Conservation (phyloP, 2,113 vertebrate genomes). For the Nothocercus nigrocapillus region DNA sequence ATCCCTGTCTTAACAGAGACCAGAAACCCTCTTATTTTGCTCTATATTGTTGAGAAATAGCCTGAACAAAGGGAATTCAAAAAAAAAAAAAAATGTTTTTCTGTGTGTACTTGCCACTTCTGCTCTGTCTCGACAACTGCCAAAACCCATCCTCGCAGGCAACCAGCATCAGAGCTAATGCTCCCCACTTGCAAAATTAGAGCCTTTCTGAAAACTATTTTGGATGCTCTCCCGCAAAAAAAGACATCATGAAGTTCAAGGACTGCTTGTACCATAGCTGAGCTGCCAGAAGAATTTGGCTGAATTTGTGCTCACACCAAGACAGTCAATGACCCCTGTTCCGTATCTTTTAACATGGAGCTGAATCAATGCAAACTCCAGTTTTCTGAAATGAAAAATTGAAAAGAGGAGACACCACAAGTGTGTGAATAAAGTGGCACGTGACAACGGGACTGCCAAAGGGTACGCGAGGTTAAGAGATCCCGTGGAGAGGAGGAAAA, state of each 20-base stretch:
- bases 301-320: neutral
- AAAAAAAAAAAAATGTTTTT: neutral
- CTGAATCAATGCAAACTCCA: neutral
- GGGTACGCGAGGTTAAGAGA: neutral
- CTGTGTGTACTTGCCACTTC: neutral
- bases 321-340: neutral
- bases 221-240: neutral
- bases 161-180: neutral
- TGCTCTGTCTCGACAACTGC: neutral
- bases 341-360: neutral
- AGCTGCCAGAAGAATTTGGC: slow-evolving; percentile 25
- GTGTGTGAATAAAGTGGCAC: neutral
- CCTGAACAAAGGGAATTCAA: neutral
- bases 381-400: neutral
- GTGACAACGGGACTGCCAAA: neutral
- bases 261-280: neutral
- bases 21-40: neutral
- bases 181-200: neutral
- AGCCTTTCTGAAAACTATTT: neutral
- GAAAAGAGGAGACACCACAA: neutral
- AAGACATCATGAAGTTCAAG: slow-evolving; percentile 1
- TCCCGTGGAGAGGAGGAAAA: neutral
- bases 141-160: neutral
- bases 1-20: neutral
- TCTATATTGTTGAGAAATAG: rapidly evolving